Conservation (phyloP, 2,888 invertebrate genomes). For the Tetragonula carbonaria region DNA sequence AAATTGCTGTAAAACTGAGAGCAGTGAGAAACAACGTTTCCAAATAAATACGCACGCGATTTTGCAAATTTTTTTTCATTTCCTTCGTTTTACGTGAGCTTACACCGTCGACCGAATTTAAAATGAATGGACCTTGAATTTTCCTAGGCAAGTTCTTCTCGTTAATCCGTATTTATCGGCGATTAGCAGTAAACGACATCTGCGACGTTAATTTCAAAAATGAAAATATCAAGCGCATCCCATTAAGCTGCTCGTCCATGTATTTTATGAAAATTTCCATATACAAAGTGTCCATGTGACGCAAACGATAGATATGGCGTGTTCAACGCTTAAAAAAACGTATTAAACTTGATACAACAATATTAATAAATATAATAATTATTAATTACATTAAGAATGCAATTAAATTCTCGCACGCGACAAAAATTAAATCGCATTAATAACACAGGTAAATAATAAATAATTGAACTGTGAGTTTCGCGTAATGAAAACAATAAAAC, state of each 20-base stretch:
- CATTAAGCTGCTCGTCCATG: not conserved
- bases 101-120: not conserved
- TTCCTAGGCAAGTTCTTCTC: conserved; percentile 8
- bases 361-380: too few species aligned
- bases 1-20: not conserved
- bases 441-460: not conserved
- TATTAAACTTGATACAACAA: too few species aligned
- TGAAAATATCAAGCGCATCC: not conserved
- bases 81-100: not conserved
- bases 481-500: too few species aligned
- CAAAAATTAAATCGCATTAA: not conserved
- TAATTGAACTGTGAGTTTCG: not conserved
- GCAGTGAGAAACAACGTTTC: not conserved
- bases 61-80: not conserved
- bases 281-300: too few species aligned
- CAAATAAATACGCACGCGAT: not conserved
- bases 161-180: conserved; percentile 21
- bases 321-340: not conserved
- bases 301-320: not conserved
- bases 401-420: too few species aligned
- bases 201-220: not conserved
- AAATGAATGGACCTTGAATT: conserved; percentile 5
- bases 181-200: not conserved
- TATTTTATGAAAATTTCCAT: not conserved
- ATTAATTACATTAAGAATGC: too few species aligned